Conservation (phyloP, 2,797 vertebrate species). For the Spinibarbus caldwelli region DNA sequence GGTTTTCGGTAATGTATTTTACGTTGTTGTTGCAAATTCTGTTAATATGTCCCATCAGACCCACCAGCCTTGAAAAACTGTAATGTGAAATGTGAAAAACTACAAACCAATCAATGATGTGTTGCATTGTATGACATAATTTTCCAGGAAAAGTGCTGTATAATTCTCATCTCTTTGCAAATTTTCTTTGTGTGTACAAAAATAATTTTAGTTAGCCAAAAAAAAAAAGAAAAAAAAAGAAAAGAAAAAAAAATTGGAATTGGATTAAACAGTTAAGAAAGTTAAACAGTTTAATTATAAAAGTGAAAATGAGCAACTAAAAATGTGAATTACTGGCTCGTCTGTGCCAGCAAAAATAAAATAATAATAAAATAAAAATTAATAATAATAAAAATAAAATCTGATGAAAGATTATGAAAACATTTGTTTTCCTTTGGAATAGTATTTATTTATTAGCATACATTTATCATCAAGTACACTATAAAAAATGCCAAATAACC, state of each 20-base stretch:
- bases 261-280: no score
- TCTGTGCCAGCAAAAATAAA: no score
- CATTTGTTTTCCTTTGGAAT: no score
- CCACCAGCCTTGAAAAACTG: background rate
- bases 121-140: background rate
- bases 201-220: background rate
- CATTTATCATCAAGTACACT: background rate
- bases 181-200: background rate
- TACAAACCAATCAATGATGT: background rate
- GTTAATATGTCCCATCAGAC: background rate
- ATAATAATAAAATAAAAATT: no score
- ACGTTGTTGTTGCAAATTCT: background rate
- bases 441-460: no score
- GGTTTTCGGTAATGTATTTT: background rate
- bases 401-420: no score
- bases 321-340: no score
- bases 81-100: background rate
- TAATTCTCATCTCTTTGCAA: background rate
- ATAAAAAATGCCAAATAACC: background rate
- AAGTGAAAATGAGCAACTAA: no score
- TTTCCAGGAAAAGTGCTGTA: background rate
- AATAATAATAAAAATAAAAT: fast-evolving
- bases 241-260: no score
- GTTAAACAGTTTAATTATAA: no score
- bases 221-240: no score